A percentile compares a stretch with the other conserved stretches of the same genome.
Evolutionary conservation across 2,888 invertebrate species (phyloP).

Genomic region (Mystacides longicornis): DNA sequence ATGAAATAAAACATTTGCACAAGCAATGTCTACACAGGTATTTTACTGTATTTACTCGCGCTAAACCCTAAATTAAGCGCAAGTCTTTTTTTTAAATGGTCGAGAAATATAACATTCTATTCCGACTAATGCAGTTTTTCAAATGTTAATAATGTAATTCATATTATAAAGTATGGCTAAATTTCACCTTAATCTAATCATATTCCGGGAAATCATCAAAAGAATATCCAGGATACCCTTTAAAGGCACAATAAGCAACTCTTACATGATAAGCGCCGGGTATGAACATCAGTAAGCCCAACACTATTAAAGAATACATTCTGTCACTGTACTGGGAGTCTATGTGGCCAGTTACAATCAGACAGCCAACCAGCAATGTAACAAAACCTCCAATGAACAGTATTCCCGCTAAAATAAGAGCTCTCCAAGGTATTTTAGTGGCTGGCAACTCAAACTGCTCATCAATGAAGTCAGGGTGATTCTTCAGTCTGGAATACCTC

Average conservation of each 20-base stretch:
- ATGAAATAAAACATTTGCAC: too few relatives aligned
- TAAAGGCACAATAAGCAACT: constrained; percentile 79
- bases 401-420: constrained; percentile 67
- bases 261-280: constrained; percentile 88
- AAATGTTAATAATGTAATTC: too few relatives aligned
- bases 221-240: constrained; percentile 75
- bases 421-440: constrained; percentile 76
- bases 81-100: too few relatives aligned
- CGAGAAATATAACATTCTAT: too few relatives aligned
- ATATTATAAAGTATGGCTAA: too few relatives aligned
- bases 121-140: too few relatives aligned
- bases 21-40: too few relatives aligned
- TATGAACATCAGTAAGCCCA: constrained; percentile 84
- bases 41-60: too few relatives aligned
- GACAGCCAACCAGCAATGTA: constrained; percentile 60
- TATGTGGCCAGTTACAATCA: constrained; percentile 71
- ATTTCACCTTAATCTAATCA: too few relatives aligned
- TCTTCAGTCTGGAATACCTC: constrained; percentile 28
- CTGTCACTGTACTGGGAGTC: constrained; percentile 79
- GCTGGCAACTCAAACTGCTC: constrained; percentile 61
- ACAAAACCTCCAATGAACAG: constrained; percentile 71
- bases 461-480: constrained; percentile 61
- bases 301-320: constrained; percentile 81
- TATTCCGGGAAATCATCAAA: constrained; percentile 87
- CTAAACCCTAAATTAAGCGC: too few relatives aligned